Evolutionary conservation across 2,888 invertebrate genomes (phyloP).

Genomic region (Athetis lepigone): DNA sequence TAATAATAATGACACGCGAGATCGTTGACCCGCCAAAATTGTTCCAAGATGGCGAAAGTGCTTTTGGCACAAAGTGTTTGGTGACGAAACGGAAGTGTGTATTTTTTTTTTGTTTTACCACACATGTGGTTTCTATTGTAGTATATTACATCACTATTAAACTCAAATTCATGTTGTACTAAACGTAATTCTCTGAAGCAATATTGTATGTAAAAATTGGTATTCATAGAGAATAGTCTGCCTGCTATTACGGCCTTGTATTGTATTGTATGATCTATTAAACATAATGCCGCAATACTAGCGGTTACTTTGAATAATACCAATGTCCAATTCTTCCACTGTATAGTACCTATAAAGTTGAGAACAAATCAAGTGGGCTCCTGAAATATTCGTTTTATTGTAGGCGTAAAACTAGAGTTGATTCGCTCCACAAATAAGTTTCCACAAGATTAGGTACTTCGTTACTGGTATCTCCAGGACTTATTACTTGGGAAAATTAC

Average conservation of each 20-base stretch:
- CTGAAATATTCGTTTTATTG: constrained; percentile 38
- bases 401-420: constrained; percentile 42
- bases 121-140: constrained; percentile 1
- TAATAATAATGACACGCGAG: constrained; percentile 21
- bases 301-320: constrained; percentile 21
- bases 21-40: constrained; percentile 48
- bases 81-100: constrained; percentile 12
- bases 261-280: constrained; percentile 12
- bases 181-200: constrained; percentile 5
- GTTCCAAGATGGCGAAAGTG: constrained; percentile 25
- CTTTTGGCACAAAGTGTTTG: constrained; percentile 14
- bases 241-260: background rate
- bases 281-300: constrained; percentile 20
- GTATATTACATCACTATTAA: background rate
- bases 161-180: background rate
- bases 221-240: constrained; percentile 27
- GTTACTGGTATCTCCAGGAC: constrained; percentile 15
- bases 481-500: constrained; percentile 32
- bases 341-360: constrained; percentile 19
- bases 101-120: background rate
- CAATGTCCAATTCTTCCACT: constrained; percentile 7
- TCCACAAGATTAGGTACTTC: constrained; percentile 26
- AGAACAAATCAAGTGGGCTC: constrained; percentile 23
- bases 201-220: constrained; percentile 16
- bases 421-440: constrained; percentile 43